Evolutionary conservation across 2,113 vertebrate genomes (phyloP).

Genomic region (Anseranas semipalmata): DNA sequence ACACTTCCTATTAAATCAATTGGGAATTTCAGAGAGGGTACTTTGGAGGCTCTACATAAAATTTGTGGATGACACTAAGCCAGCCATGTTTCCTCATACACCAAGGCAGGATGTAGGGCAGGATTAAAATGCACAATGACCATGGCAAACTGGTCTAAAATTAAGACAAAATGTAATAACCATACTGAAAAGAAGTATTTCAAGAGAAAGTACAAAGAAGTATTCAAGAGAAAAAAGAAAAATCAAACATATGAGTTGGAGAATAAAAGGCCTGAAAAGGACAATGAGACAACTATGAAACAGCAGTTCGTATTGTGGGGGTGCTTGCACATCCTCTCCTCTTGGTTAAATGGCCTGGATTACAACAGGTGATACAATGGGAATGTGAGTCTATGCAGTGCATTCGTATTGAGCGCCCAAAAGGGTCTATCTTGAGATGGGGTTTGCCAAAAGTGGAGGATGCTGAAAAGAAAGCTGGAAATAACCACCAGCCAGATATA

Average conservation of each 20-base stretch:
- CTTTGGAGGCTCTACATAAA: neutral
- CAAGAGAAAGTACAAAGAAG: too few species aligned
- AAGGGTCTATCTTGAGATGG: neutral
- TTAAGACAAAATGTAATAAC: neutral
- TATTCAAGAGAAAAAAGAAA: neutral
- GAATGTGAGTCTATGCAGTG: neutral
- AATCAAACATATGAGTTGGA: neutral
- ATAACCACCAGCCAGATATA: neutral
- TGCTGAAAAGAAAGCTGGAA: neutral
- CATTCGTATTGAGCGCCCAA: fast-evolving
- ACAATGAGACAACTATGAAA: neutral
- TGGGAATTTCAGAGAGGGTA: neutral
- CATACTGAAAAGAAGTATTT: neutral
- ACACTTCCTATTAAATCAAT: neutral
- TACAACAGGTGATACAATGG: neutral
- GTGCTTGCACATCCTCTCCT: neutral
- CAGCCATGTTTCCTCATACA: neutral
- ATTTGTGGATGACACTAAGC: neutral
- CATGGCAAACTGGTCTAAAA: neutral
- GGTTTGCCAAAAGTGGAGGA: neutral
- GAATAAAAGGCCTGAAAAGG: neutral
- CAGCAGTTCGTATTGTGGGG: neutral
- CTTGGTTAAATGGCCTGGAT: neutral
- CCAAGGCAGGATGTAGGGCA: neutral
- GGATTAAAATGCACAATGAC: neutral